Conservation (phyloP, 2,797 vertebrate species). For the Chromobotia macracanthus region DNA sequence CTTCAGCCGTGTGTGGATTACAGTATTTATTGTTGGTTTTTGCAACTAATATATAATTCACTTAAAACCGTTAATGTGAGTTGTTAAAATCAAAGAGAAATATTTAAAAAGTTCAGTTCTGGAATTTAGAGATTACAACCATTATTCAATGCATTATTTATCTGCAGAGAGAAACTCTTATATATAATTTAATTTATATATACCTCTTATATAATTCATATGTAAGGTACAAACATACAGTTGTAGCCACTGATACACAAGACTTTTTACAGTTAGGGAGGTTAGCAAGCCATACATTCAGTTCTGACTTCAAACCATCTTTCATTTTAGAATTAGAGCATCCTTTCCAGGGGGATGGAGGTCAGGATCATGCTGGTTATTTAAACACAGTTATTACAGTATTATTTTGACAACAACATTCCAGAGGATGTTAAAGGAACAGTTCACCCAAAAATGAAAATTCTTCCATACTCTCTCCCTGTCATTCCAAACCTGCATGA, state of each 20-base stretch:
- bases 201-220: not conserved
- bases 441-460: no score
- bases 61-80: no score
- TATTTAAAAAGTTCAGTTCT: no score
- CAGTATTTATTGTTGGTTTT: not conserved
- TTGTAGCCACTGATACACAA: not conserved
- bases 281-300: constrained; percentile 5
- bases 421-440: not conserved
- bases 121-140: no score
- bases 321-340: not conserved
- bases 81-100: no score
- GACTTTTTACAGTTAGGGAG: constrained; percentile 7
- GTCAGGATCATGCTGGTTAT: constrained; percentile 35
- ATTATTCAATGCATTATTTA: no score
- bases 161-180: no score
- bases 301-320: not conserved
- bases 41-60: not conserved
- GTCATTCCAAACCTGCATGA: no score
- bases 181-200: no score
- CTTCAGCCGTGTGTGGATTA: not conserved
- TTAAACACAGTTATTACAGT: constrained; percentile 3
- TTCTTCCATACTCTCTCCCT: no score
- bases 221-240: not conserved
- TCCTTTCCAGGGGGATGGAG: not conserved
- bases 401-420: constrained; percentile 21